These are phyloP conservation scores for Miltochrista miniata DNA, from an alignment of 2,888 invertebrate species.

Conservation along the genomic window DNA sequence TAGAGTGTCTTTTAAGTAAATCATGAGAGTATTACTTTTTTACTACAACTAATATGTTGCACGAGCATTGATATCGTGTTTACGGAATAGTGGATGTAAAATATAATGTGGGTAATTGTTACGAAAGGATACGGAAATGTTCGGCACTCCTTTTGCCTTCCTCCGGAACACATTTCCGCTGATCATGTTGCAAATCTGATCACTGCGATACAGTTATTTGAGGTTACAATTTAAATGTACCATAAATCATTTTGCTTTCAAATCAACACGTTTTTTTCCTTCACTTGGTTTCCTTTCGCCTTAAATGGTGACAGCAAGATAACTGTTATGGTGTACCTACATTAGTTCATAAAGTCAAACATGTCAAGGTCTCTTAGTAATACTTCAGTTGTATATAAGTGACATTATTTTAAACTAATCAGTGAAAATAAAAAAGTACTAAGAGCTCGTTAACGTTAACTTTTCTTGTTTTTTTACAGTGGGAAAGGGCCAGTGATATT, in stretches of 20 bases:
- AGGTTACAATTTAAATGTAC: not conserved
- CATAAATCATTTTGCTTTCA: not conserved
- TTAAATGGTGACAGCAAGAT: not conserved
- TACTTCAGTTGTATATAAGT: not conserved
- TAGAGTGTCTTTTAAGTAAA: too few relatives aligned
- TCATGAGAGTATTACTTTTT: too few relatives aligned
- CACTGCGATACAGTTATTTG: not conserved
- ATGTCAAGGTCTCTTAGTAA: not conserved
- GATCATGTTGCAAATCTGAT: not conserved
- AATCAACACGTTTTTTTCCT: not conserved
- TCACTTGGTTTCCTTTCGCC: not conserved
- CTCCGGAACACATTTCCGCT: not conserved
- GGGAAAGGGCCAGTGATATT: too few relatives aligned
- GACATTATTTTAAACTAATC: not conserved
- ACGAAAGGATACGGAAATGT: not conserved
- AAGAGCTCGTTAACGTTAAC: too few relatives aligned
- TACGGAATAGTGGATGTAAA: too few relatives aligned
- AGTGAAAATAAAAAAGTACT: too few relatives aligned
- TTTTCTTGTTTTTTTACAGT: too few relatives aligned
- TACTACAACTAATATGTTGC: too few relatives aligned
- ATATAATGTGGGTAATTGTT: not conserved
- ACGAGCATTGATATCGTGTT: too few relatives aligned
- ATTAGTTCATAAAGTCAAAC: not conserved
- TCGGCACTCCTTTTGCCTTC: not conserved
- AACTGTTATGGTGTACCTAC: not conserved